Evolutionary conservation across 1,140 invertebrate species (phyloP), one percentile per base, ranked within the genome.

Genomic region (Pseudomyrmex sp.): DNA sequence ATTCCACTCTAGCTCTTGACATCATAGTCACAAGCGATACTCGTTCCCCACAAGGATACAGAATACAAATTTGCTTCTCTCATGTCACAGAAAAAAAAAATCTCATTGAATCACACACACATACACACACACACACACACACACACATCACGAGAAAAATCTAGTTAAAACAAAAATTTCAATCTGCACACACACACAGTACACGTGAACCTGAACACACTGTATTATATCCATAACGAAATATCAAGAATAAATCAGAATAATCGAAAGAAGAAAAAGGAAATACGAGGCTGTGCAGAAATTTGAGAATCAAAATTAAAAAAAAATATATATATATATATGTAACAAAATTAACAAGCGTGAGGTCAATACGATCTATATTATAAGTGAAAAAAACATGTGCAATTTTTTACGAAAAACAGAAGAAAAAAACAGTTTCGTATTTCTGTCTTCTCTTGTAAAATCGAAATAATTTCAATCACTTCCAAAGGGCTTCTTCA

Each of bases 401-500:
- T 66, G 65, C 12, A 1, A 52, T 20, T 52, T 76, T 44, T 15
- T 44, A 12, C 0, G 7, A 20, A 76, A 46, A 52, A 3, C 1
- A 23, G 2, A 26, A 26, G 3, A 26, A 10, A 10, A 9, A 7
- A 8, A 52, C 66, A 44, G 65, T 61, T 13, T 35, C 54, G n/a
- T 72, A 59, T 80, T 61, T 12, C 20, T 44, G 7, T 15, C 13
- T 50, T 35, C 20, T 80, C 20, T 20, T 1, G n/a, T 44, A 70
- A 70, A 15, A 35, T 35, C 23, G 15, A 58, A 59, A 59, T 59
- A 48, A 68, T 69, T 58, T 20, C 70, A 79, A 72, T 20, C 82
- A 77, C 82, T 69, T 63, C 75, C 44, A 18, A 82, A 84, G 77
- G 72, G 87, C 87, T 88, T 88, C 23, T 70, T 84, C 13, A 35